A percentile compares a stretch with the other conserved stretches of the same genome.
Conservation (phyloP, 2,888 invertebrate genomes). For the Ametastegia equiseti region DNA sequence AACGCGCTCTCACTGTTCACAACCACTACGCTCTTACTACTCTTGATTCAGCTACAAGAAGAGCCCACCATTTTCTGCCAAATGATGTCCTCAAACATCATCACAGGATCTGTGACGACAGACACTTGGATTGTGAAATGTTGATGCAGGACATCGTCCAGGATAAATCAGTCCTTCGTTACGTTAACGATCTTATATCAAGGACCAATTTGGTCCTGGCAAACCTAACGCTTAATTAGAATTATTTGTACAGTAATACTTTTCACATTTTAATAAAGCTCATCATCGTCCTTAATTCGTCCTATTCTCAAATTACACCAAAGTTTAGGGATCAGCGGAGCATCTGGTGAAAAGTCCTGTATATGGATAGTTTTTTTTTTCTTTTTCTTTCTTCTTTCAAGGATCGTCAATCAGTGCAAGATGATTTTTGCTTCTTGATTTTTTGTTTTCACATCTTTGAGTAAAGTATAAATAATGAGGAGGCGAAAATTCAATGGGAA, state of each 20-base stretch:
- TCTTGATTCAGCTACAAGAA: slow-evolving; percentile 77
- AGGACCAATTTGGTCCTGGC: slow-evolving; percentile 61
- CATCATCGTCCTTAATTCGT: not conserved
- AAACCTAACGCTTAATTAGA: slow-evolving; percentile 54
- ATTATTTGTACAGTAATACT: slow-evolving; percentile 18
- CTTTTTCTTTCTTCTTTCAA: not conserved
- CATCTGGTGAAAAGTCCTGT: not conserved
- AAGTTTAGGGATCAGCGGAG: not conserved
- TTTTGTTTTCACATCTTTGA: not conserved
- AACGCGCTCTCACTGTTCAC: slow-evolving; percentile 83
- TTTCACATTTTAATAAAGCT: not conserved
- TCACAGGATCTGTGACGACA: slow-evolving; percentile 77
- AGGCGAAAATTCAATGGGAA: not conserved
- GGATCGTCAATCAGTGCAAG: not conserved
- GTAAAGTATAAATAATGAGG: not conserved
- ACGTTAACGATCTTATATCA: slow-evolving; percentile 63
- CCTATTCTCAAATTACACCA: not conserved
- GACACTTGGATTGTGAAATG: slow-evolving; percentile 67
- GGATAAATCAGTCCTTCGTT: slow-evolving; percentile 66
- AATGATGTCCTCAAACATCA: slow-evolving; percentile 83
- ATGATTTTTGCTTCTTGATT: not conserved
- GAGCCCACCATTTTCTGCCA: slow-evolving; percentile 80
- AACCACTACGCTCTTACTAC: slow-evolving; percentile 86
- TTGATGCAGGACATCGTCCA: slow-evolving; percentile 66
- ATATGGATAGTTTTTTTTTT: no score